Evolutionary conservation across 1,140 invertebrate genomes (phyloP).

Genomic region (Apis dorsata): DNA sequence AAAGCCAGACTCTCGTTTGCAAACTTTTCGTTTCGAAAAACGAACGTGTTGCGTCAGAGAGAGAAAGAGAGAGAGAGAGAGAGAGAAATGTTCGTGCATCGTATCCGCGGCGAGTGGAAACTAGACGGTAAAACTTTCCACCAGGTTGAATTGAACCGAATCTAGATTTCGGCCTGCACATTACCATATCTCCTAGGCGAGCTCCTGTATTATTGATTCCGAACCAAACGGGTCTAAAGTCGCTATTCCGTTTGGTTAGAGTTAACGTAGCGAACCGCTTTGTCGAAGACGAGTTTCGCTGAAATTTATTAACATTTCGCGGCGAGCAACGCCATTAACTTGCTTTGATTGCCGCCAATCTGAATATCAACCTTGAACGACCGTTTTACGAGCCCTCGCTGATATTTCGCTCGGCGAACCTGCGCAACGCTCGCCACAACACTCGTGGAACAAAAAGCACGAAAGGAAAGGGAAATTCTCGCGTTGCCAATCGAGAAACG

Average conservation of each 20-base stretch:
- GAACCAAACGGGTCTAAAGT: slow-evolving; percentile 2
- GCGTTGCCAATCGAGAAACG: too few relatives aligned
- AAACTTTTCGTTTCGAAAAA: slow-evolving; percentile 31
- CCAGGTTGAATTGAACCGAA: slow-evolving; percentile 46
- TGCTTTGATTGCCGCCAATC: not conserved
- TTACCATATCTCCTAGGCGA: slow-evolving; percentile 48
- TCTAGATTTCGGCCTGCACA: slow-evolving; percentile 50
- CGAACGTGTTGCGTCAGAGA: not conserved
- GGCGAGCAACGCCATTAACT: slow-evolving; percentile 1
- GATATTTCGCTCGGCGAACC: not conserved
- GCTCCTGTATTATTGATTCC: slow-evolving; percentile 43
- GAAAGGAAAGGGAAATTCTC: too few relatives aligned
- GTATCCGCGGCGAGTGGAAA: slow-evolving; percentile 18
- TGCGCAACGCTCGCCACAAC: too few relatives aligned
- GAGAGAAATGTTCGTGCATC: slow-evolving; percentile 46
- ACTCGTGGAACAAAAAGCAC: too few relatives aligned
- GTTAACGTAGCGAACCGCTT: not conserved
- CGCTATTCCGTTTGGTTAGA: not conserved
- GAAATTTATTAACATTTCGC: slow-evolving; percentile 38
- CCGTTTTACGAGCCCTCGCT: not conserved
- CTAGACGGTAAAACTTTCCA: slow-evolving; percentile 49
- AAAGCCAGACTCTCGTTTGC: not conserved
- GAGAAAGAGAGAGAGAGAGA: slow-evolving; percentile 1
- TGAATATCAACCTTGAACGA: slow-evolving; percentile 26
- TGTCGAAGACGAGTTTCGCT: slow-evolving; percentile 21